Conservation (phyloP, 2,888 invertebrate species). For the Sinodicranocentrus sp. region DNA sequence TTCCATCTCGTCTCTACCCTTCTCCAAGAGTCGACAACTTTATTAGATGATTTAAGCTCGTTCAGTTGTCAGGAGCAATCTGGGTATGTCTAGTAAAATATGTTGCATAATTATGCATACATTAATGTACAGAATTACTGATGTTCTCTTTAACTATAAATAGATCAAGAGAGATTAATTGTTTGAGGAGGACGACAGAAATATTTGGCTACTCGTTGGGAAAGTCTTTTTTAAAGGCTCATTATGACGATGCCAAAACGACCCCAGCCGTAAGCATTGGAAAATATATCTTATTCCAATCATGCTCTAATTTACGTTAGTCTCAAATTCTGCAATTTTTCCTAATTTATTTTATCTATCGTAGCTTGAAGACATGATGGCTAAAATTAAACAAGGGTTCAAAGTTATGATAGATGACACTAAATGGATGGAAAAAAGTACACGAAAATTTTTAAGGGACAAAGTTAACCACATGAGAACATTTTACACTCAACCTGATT, state of each 20-base stretch:
- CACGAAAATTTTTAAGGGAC: conserved; percentile 31
- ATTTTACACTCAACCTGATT: conserved; percentile 42
- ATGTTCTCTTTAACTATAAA: too few relatives aligned
- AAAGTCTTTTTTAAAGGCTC: conserved; percentile 27
- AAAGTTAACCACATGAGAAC: conserved; percentile 47
- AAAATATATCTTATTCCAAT: background rate
- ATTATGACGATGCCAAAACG: conserved; percentile 43
- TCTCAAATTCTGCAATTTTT: too few relatives aligned
- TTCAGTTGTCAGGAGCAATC: conserved; percentile 34
- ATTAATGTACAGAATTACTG: too few relatives aligned
- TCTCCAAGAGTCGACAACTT: conserved; percentile 40
- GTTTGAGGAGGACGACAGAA: conserved; percentile 23
- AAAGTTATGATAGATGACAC: conserved; percentile 29
- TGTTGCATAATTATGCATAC: too few relatives aligned
- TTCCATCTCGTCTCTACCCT: background rate
- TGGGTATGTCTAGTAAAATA: conserved; percentile 26
- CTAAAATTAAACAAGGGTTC: conserved; percentile 32
- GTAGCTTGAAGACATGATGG: conserved; percentile 43
- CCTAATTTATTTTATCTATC: background rate
- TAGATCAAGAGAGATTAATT: background rate
- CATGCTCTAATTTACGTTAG: too few relatives aligned
- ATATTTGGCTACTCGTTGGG: conserved; percentile 57
- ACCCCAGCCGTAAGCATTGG: conserved; percentile 43
- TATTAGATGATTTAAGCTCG: conserved; percentile 49
- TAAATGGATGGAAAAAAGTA: conserved; percentile 52